A percentile compares a stretch with the other conserved stretches of the same genome.
phyloP scores from a whole-genome alignment of 2,113 vertebrate genomes.

The Ptychochromis oligacanthus region DNA sequence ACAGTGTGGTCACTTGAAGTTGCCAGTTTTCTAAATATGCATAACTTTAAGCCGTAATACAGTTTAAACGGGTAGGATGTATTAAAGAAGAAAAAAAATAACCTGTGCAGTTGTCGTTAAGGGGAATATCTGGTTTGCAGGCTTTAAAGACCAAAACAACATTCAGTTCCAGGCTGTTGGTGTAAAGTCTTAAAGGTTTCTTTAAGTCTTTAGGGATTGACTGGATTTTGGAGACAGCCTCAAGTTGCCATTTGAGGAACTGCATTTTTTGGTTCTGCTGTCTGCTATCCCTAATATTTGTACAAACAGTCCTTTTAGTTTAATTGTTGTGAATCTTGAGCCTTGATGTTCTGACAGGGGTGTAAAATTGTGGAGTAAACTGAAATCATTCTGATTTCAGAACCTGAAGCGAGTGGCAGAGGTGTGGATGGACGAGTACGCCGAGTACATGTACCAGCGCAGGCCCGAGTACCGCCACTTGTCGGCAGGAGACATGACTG shows the following conservation, averaged over 20 bases:
- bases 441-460: conserved; percentile 94
- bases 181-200: accelerated
- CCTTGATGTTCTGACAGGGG: not conserved
- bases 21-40: not conserved
- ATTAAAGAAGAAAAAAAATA: not conserved
- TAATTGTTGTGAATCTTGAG: not conserved
- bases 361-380: not conserved
- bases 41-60: not conserved
- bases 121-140: not conserved
- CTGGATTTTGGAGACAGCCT: not conserved
- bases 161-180: not conserved
- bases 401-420: conserved; percentile 97
- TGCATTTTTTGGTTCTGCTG: too few species aligned
- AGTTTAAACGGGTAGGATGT: accelerated
- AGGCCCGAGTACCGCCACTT: conserved; percentile 96
- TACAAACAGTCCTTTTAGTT: accelerated
- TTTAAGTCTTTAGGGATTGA: not conserved
- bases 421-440: conserved; percentile 99
- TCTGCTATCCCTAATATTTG: too few species aligned
- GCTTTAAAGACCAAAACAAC: not conserved
- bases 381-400: conserved; percentile 68
- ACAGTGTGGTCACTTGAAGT: not conserved
- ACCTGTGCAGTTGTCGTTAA: not conserved
- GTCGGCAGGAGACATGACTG: conserved; percentile 87
- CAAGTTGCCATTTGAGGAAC: not conserved